A percentile compares a stretch with the other conserved stretches of the same genome.
Conservation (phyloP, 2,113 vertebrate species). For the Leptocoma aspasia region DNA sequence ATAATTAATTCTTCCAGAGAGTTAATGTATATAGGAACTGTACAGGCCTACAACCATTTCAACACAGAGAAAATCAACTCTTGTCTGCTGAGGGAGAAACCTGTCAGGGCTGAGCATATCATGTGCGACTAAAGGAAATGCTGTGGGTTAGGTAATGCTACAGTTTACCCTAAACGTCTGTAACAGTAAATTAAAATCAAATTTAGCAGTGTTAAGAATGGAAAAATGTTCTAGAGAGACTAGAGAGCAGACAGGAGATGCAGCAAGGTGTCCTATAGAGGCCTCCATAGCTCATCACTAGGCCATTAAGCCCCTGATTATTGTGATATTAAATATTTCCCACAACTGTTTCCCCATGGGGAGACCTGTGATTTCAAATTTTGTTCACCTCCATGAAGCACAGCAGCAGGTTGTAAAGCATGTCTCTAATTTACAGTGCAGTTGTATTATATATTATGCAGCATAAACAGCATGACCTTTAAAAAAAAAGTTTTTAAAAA, state of each 20-base stretch:
- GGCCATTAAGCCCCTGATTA: neutral
- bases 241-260: neutral
- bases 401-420: conserved; percentile 17
- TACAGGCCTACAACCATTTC: neutral
- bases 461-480: conserved; percentile 57
- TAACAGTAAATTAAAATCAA: neutral
- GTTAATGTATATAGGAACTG: neutral
- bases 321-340: neutral
- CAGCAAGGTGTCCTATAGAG: neutral
- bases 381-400: conserved; percentile 24
- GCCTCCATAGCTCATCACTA: neutral
- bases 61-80: neutral
- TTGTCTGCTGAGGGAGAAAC: neutral
- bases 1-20: neutral
- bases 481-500: conserved; percentile 25
- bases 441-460: conserved; percentile 19
- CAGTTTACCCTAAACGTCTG: neutral
- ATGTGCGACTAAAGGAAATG: neutral
- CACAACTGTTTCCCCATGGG: neutral
- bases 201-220: neutral
- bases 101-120: neutral
- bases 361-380: neutral
- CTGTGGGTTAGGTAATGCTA: neutral
- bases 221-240: neutral
- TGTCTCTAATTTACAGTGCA: conserved; percentile 28